Evolutionary conservation across 2,888 invertebrate species (phyloP).

Genomic region (Cynaeus angustus): DNA sequence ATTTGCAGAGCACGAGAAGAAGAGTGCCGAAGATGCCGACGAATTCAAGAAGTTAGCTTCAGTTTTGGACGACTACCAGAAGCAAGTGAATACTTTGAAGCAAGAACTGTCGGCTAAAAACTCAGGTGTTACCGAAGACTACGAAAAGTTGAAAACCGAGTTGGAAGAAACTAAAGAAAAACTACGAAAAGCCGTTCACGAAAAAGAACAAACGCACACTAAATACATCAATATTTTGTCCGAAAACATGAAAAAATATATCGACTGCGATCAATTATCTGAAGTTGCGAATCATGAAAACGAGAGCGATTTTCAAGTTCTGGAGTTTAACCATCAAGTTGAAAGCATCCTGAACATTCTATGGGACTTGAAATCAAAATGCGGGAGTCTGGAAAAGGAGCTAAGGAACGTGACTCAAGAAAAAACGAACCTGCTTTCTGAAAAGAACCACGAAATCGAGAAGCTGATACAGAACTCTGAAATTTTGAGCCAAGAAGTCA

Average conservation of each 20-base stretch:
- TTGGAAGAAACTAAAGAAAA: conserved; percentile 8
- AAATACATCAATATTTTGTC: conserved; percentile 62
- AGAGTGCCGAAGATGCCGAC: conserved; percentile 58
- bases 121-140: conserved; percentile 49
- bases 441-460: conserved; percentile 70
- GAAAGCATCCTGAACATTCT: conserved; percentile 75
- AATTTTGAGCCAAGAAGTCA: conserved; percentile 67
- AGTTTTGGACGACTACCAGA: conserved; percentile 61
- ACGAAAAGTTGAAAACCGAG: conserved; percentile 46
- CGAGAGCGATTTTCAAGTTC: conserved; percentile 59
- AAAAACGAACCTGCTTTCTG: conserved; percentile 64
- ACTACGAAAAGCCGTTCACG: conserved; percentile 42
- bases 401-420: conserved; percentile 76
- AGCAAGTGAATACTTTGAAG: conserved; percentile 61
- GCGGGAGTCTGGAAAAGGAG: conserved; percentile 75
- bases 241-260: conserved; percentile 60
- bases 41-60: conserved; percentile 57
- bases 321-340: conserved; percentile 69
- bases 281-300: conserved; percentile 5
- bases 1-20: conserved; percentile 55
- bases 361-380: conserved; percentile 75
- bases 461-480: conserved; percentile 67
- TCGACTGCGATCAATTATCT: conserved; percentile 56
- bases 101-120: conserved; percentile 62
- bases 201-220: conserved; percentile 56